Base-by-base conservation (phyloP, 1,140 invertebrate genomes). In the Magallana ariakensis region DNA sequence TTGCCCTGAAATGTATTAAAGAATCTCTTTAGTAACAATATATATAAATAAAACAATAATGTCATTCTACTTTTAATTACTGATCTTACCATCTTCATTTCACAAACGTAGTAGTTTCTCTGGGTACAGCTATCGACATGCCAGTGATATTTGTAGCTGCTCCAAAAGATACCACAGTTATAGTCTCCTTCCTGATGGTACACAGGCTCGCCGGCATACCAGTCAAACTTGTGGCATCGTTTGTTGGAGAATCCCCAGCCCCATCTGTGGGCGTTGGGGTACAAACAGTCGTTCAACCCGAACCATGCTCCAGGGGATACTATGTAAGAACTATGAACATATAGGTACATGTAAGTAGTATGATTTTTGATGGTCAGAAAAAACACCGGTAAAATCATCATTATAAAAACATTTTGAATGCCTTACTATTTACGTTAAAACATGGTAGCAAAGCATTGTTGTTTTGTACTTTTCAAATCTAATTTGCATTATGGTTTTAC, bases 31-130 rank as follows among this genome's bases (percentile, higher is more conserved):
- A 22, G 4, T 22, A 13, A n/a, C 22, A 13, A 80, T 0, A 80
- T 26, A 22, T 0, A 7, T 80, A 8, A 33, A 13, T 80, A 33
- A 80, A 80, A 80, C 22, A 15, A 22, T 22, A 19, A 13, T 8
- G 22, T 22, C 7, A 53, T 80, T 6, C 22, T 19, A 13, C 16
- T 80, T 19, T 22, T 15, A 55, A 55, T n/a, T n/a, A 9, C 53
- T 15, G 11, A 26, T 26, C 9, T 75, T 46, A 84, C 82, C 55
- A 56, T n/a, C 19, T 22, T 60, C 82, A 84, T 57, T 60, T 84
- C 82, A 33, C 82, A 84, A 56, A 84, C 56, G 56, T 84, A 84
- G 55, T 84, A 84, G 13, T 58, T 33, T 26, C 19, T 84, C 13
- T 54, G 55, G 2, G 22, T n/a, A 56, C 82, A 84, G 56, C 55